Evolutionary conservation across 2,797 vertebrate species (phyloP).

Genomic region (Catharus ustulatus): DNA sequence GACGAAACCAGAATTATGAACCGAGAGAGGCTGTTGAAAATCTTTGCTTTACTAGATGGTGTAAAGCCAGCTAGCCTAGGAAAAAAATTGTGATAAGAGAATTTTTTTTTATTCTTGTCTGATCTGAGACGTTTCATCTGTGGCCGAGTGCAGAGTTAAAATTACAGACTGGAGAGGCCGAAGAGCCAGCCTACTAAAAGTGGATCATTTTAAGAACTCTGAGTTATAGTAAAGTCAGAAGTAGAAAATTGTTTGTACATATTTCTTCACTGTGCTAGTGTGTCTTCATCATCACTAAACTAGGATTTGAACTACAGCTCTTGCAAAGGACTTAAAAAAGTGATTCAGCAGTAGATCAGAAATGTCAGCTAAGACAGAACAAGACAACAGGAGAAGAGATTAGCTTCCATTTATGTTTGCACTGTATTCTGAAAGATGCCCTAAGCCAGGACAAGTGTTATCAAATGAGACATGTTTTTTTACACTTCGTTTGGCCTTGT

Average conservation of each 20-base stretch:
- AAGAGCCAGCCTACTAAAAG: background rate
- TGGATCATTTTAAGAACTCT: background rate
- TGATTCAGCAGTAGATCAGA: background rate
- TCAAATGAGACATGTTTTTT: background rate
- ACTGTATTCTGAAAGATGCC: background rate
- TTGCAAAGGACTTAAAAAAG: background rate
- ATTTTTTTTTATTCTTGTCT: background rate
- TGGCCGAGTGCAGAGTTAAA: background rate
- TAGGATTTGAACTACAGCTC: background rate
- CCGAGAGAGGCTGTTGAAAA: background rate
- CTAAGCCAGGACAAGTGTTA: background rate
- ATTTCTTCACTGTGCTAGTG: background rate
- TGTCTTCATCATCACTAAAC: background rate
- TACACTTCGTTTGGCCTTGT: background rate
- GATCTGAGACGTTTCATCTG: background rate
- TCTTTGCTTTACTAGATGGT: background rate
- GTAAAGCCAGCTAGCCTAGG: background rate
- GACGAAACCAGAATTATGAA: background rate
- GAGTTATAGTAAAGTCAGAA: background rate
- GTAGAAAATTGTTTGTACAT: background rate
- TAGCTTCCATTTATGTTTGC: background rate
- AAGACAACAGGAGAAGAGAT: background rate
- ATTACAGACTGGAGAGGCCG: background rate
- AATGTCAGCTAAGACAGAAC: background rate
- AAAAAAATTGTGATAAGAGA: background rate